Evolutionary conservation across 2,113 vertebrate species (phyloP), one percentile per base, ranked within the genome.

Genomic region (Recurvirostra avosetta): DNA sequence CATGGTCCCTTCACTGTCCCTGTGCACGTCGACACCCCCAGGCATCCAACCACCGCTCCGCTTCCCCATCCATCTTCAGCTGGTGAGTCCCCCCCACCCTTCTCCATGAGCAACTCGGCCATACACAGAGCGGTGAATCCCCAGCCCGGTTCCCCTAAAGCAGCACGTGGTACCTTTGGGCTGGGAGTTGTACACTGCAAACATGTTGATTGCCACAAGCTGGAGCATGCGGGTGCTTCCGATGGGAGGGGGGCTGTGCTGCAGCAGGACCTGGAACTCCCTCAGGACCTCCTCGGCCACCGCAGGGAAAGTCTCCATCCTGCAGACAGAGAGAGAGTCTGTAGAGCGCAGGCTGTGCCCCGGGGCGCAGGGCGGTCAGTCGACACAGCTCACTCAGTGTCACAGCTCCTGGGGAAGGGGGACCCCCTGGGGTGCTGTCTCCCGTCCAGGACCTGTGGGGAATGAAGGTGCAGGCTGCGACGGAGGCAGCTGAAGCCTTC

Each of bases 151-250:
- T 91, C 84, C 88, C 94, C 73, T 52, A 19, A n/a, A 66, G 74
- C 90, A 75, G 70, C 43, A 55, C 21, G 9, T 75, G 95, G 96
- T 98, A 99, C 99, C 99, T 99, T 99, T 98, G 95, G 98, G 97
- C 96, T 99, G 99, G 15, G 98, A 98, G 91, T 99, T 98, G 98
- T 99, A 98, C 62, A 99, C 99, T 49, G 99, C 99, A 94, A 99
- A 99, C 99, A 99, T 99, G 98, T 99, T 99, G 98, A 99, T 99
- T 58, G 99, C 99, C 98, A 99, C 98, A 47, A 99, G 99, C 97
- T 99, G 99, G 72, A 99, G 98, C 98, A 99, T 98, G 82, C 99
- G 99, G 40, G 98, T 98, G 96, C 98, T 99, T 95, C 99, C 99
- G 38, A 99, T 96, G 41, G 99, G 98, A 41, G 98, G 98, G 5